A percentile compares a stretch with the other conserved stretches of the same genome.
Evolutionary conservation across 2,888 invertebrate species (phyloP).

Genomic region (Dermolepida albohirtum): DNA sequence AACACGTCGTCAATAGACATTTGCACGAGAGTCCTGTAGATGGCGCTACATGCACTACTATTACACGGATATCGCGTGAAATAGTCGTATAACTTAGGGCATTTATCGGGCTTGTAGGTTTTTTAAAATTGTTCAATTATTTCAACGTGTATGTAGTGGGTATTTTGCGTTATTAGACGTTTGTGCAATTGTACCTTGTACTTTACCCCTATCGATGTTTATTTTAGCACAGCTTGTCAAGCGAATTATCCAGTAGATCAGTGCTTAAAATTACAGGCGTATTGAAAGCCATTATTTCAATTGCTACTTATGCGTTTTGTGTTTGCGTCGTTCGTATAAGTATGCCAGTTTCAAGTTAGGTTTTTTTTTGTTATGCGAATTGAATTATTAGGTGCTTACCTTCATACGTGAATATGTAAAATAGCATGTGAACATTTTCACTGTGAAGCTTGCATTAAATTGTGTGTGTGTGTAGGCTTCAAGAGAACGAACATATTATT

Average conservation of each 20-base stretch:
- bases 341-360: neutral
- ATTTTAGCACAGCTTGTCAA: neutral
- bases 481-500: no score
- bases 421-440: slow-evolving; percentile 1
- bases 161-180: neutral
- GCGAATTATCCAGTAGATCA: slow-evolving; percentile 22
- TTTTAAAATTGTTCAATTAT: slow-evolving; percentile 9
- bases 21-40: neutral
- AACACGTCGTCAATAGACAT: no score
- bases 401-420: no score
- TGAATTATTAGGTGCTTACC: no score
- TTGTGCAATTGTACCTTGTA: slow-evolving; percentile 15
- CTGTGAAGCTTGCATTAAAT: slow-evolving; percentile 9
- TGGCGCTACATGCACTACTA: slow-evolving; percentile 15
- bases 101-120: neutral
- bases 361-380: no score
- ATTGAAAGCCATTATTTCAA: slow-evolving; percentile 16
- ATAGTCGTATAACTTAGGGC: slow-evolving; percentile 11
- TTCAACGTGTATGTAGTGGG: neutral
- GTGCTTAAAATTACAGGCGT: slow-evolving; percentile 18
- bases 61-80: slow-evolving; percentile 17
- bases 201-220: slow-evolving; percentile 18
- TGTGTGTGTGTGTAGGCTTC: neutral
- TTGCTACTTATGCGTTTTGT: slow-evolving; percentile 15
- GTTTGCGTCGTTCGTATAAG: neutral